Evolutionary conservation across 1,140 invertebrate species (phyloP), one percentile per base, ranked within the genome.

Genomic region (Lordiphosa mommai): DNA sequence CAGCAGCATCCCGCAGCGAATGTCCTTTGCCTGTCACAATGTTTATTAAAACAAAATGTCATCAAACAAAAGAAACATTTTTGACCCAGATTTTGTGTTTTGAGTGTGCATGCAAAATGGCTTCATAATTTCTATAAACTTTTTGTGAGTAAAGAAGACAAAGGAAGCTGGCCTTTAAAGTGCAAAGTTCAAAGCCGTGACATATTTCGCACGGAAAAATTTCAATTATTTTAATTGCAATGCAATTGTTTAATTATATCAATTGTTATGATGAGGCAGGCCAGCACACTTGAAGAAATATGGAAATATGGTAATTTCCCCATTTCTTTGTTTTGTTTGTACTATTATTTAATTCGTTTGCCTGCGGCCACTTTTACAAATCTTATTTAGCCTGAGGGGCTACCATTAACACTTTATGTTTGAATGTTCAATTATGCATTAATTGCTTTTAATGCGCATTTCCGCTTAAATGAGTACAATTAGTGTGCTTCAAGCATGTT

Each of bases 151-250:
- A 7, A 23, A 20, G 36, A 5, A 6, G 8, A 10, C n/a, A 3
- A 10, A 8, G 55, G 53, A 38, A 49, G 16, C 38, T 48, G 20
- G n/a, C 41, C n/a, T 40, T 37, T 23, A 27, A 20, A 6, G 49
- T 34, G 8, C 12, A 44, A 70, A 71, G 76, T 76, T 82, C 71
- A 74, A 61, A 67, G 71, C 33, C 71, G 57, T 34, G 32, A 48
- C 36, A 63, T 43, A 52, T 5, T 23, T 0, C 0, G 52, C 13
- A 32, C 36, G 32, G 1, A 7, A 51, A 16, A 52, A 57, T 68
- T 65, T 82, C 67, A 82, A 84, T 82, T 84, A 82, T 71, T 82
- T 82, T 84, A 84, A 84, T 82, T 82, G 76, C 76, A 58, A 68
- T 68, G 77, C 77, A 84, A 82, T 82, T 46, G 14, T 65, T 82